Conservation (phyloP, 2,888 invertebrate genomes). For the Dynastes maya region DNA sequence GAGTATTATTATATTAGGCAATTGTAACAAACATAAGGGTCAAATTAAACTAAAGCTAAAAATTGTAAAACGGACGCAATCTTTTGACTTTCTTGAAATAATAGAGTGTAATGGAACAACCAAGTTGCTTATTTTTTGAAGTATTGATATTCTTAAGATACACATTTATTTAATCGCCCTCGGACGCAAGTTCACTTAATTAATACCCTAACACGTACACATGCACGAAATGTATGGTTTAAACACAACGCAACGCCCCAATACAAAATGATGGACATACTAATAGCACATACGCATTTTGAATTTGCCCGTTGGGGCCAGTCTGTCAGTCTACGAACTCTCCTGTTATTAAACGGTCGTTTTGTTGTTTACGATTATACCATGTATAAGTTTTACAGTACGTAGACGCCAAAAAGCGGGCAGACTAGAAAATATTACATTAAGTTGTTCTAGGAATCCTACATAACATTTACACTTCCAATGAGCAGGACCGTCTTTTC, state of each 20-base stretch:
- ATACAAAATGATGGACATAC: slow-evolving; percentile 58
- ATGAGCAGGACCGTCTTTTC: slow-evolving; percentile 24
- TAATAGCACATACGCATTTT: slow-evolving; percentile 58
- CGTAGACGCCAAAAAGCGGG: slow-evolving; percentile 35
- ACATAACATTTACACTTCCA: slow-evolving; percentile 19
- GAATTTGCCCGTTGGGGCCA: slow-evolving; percentile 57
- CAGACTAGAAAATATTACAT: slow-evolving; percentile 51
- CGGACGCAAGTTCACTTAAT: not conserved
- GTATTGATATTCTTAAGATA: not conserved
- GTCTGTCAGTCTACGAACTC: slow-evolving; percentile 57
- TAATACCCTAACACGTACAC: not conserved
- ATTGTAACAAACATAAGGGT: too few relatives aligned
- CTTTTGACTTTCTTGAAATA: too few relatives aligned
- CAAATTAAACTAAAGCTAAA: too few relatives aligned
- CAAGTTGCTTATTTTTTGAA: not conserved
- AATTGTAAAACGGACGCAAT: too few relatives aligned
- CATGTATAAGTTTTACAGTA: slow-evolving; percentile 17
- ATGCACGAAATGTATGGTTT: slow-evolving; percentile 14
- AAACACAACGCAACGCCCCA: slow-evolving; percentile 50
- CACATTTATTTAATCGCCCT: not conserved
- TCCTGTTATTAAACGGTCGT: slow-evolving; percentile 55
- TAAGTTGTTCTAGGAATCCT: slow-evolving; percentile 50
- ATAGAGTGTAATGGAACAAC: not conserved
- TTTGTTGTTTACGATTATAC: slow-evolving; percentile 52
- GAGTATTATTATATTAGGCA: too few relatives aligned